Conservation (phyloP, 2,797 vertebrate species). For the Peromyscus aztecus region DNA sequence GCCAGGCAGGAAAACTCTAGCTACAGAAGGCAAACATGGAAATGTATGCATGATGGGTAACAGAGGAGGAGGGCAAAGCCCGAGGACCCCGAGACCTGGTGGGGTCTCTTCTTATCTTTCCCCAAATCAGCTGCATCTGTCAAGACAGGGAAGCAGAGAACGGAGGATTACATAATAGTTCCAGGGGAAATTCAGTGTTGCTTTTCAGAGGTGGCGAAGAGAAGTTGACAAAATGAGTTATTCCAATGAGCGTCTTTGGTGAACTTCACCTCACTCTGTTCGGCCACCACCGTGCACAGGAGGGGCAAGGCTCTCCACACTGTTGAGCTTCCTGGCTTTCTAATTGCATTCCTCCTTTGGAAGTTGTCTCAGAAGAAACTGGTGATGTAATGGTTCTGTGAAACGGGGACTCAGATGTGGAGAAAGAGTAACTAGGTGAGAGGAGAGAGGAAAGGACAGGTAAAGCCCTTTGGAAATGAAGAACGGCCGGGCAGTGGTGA, state of each 20-base stretch:
- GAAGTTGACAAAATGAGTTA: not conserved
- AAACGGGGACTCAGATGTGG: conserved; percentile 24
- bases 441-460: conserved; percentile 18
- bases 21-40: not conserved
- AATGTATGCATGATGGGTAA: not conserved
- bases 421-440: conserved; percentile 25
- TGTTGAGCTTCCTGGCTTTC: conserved; percentile 22
- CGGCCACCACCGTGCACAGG: not conserved
- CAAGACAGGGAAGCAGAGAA: not conserved
- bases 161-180: not conserved
- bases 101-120: not conserved
- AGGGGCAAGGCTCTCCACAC: not conserved
- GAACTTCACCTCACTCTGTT: not conserved
- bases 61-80: not conserved
- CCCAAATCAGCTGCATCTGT: conserved; percentile 24
- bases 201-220: conserved; percentile 5
- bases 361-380: conserved; percentile 18
- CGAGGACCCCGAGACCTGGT: not conserved
- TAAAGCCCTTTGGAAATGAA: not conserved
- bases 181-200: not conserved
- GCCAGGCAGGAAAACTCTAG: no score
- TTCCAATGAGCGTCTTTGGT: not conserved
- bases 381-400: conserved; percentile 8
- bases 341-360: conserved; percentile 25
- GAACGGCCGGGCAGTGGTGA: not conserved